These are phyloP conservation scores for Oryzias woworae DNA, from an alignment of 2,113 vertebrate genomes.

Conservation along the genomic window DNA sequence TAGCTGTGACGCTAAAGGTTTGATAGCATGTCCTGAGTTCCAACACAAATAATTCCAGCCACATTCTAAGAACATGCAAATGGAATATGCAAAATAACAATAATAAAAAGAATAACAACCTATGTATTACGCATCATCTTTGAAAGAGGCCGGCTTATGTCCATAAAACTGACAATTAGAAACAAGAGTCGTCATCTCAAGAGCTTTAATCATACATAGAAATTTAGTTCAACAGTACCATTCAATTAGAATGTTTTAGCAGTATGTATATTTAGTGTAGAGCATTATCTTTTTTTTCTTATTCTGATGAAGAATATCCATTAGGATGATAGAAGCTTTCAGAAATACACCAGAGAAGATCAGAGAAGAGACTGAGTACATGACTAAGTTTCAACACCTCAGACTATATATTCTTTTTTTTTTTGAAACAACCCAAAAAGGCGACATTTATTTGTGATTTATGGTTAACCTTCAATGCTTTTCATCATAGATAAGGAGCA, in stretches of 20 bases:
- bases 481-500: conserved; percentile 36
- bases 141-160: neutral
- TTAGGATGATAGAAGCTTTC: conserved; percentile 71
- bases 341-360: conserved; percentile 69
- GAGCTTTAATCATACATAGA: conserved; percentile 81
- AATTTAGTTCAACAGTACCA: conserved; percentile 80
- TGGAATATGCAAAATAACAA: too few relatives aligned
- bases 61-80: too few relatives aligned
- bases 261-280: conserved; percentile 78
- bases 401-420: conserved; percentile 64
- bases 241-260: conserved; percentile 74
- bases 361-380: conserved; percentile 71
- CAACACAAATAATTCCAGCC: too few relatives aligned
- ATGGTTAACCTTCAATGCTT: conserved; percentile 53
- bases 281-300: conserved; percentile 61
- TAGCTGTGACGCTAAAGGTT: too few relatives aligned
- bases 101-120: too few relatives aligned
- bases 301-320: conserved; percentile 74
- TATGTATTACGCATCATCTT: neutral
- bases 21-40: too few relatives aligned
- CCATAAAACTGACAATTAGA: conserved; percentile 50
- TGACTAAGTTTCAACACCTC: conserved; percentile 72
- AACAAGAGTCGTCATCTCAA: conserved; percentile 61
- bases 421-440: conserved; percentile 64
- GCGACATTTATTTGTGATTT: conserved; percentile 68